Evolutionary conservation across 2,888 invertebrate genomes (phyloP).

Genomic region (Lissocephala sabroskyi): DNA sequence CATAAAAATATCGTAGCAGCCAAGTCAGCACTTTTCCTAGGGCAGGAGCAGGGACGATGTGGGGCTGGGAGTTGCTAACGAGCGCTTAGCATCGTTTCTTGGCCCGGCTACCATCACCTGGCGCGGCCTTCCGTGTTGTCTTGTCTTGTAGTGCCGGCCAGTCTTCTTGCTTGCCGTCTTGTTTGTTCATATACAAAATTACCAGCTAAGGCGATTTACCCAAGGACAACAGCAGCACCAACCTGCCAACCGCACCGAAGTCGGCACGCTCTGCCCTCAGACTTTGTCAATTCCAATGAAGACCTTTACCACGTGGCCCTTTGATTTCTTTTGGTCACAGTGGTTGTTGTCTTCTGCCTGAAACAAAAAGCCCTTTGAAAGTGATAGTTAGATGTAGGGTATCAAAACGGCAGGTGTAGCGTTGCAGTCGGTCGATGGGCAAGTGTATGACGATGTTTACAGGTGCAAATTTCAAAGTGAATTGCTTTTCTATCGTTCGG

Average conservation of each 20-base stretch:
- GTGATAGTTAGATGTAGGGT: too few relatives aligned
- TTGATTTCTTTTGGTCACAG: too few relatives aligned
- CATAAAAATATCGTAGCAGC: slow-evolving; percentile 13
- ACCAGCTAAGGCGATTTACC: slow-evolving; percentile 61
- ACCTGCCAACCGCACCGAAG: background rate
- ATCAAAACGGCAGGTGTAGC: too few relatives aligned
- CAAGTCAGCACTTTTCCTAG: slow-evolving; percentile 52
- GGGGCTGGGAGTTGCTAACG: slow-evolving; percentile 31
- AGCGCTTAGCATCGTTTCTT: slow-evolving; percentile 12
- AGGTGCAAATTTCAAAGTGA: slow-evolving; percentile 67
- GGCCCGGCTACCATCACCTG: slow-evolving; percentile 2
- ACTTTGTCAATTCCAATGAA: too few relatives aligned
- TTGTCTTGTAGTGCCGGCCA: slow-evolving; percentile 20
- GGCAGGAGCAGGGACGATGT: slow-evolving; percentile 10
- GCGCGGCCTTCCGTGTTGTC: slow-evolving; percentile 19
- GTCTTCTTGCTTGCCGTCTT: slow-evolving; percentile 15
- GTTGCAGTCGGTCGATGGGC: too few relatives aligned
- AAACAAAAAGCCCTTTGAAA: too few relatives aligned
- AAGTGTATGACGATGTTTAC: slow-evolving; percentile 57
- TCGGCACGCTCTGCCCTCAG: too few relatives aligned
- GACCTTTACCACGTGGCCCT: too few relatives aligned
- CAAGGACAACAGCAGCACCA: slow-evolving; percentile 21
- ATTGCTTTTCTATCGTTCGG: slow-evolving; percentile 64
- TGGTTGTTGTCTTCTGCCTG: too few relatives aligned
- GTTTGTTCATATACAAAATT: slow-evolving; percentile 59